Conservation (phyloP, 2,113 vertebrate genomes). For the Lynx canadensis region DNA sequence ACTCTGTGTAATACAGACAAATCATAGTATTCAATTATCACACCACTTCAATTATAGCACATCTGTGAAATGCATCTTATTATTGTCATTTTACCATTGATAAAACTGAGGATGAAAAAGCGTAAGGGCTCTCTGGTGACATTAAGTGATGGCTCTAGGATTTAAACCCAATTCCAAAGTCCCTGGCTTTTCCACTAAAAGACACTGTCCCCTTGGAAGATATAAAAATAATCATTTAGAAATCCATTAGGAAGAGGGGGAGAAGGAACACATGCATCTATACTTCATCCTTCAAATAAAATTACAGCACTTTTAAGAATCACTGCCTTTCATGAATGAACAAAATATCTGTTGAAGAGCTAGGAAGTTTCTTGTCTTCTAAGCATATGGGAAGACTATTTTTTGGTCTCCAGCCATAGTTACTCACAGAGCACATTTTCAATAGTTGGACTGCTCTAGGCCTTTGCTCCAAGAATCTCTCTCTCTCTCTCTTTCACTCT, state of each 20-base stretch:
- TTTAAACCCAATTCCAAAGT: neutral
- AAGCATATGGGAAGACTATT: neutral
- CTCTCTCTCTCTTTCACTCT: neutral
- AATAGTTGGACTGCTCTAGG: neutral
- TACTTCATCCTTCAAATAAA: neutral
- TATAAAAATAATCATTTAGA: constrained; percentile 15
- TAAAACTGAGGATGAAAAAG: neutral
- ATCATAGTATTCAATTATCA: neutral
- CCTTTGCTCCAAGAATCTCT: neutral
- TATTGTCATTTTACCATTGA: neutral
- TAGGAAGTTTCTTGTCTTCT: neutral
- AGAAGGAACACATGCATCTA: neutral
- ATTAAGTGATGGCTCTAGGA: neutral
- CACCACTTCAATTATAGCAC: neutral
- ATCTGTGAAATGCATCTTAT: neutral
- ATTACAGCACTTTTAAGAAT: neutral
- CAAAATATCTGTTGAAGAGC: neutral
- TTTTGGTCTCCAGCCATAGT: neutral
- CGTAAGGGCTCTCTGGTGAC: neutral
- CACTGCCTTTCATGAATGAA: neutral
- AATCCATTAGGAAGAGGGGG: neutral
- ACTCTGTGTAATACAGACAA: neutral
- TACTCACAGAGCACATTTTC: neutral
- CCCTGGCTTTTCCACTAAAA: neutral
- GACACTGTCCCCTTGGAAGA: neutral